Evolutionary conservation across 2,888 invertebrate species (phyloP), one percentile per base, ranked within the genome.

Genomic region (Sussaba pulchella): DNA sequence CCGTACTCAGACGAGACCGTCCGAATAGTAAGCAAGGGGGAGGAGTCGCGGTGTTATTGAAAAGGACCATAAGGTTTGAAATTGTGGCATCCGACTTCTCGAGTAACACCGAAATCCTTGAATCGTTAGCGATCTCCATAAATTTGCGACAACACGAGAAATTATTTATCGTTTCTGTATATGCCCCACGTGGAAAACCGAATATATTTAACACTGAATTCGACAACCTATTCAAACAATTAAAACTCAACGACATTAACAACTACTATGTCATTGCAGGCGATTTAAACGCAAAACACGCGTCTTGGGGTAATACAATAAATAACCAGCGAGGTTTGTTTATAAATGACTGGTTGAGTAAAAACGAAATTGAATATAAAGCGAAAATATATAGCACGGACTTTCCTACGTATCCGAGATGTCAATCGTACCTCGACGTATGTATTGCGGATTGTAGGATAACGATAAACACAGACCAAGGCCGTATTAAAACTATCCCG

Each of bases 21-120:
- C 67, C 67, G 10, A 72, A 72, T 8, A 76, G 50, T 12, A 72
- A 39, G 17, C 71, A 67, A 39, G 80, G 57, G 0, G 80, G 76
- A 0, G 76, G 71, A 5, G 66, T 61, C 0, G 76, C 80, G 3
- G 71, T 81, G 5, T 31, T 81, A 4, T 52, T 81, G 19, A 43
- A 24, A 47, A 59, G 36, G 41, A 45, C 52, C 0, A n/a, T 76
- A 3, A 39, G 67, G 9, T 61, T 31, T 31, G 31, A 31, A 31
- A 31, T 31, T 31, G 31, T 31, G 31, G n/a, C n/a, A n/a, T 31
- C 31, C 19, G 47, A 47, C 14, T 47, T 47, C 8, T 47, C 47
- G 17, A 47, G 17, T 47, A 47, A 47, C 6, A 8, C 47, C 6
- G 17, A 14, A 19, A 14, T 14, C 8, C 17, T 47, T 8, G 47